A percentile compares a stretch with the other conserved stretches of the same genome.
phyloP scores from a whole-genome alignment of 2,113 vertebrate genomes.

The Corythaeola cristata region DNA sequence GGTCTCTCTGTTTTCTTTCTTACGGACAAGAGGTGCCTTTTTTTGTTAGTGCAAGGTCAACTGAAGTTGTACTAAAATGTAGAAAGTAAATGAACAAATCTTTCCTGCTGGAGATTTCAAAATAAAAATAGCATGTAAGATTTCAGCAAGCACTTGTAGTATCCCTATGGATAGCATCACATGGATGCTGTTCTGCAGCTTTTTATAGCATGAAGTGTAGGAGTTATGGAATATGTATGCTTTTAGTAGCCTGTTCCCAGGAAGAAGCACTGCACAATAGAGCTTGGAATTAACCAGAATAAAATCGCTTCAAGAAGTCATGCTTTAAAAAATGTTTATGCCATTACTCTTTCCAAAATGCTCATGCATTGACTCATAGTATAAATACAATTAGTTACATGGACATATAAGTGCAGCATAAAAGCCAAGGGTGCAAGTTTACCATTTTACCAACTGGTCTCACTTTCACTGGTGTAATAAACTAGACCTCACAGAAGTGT shows the following conservation, averaged over 20 bases:
- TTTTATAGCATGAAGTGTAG: conserved; percentile 43
- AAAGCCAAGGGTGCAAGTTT: background rate
- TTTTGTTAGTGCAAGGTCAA: background rate
- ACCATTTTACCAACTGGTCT: background rate
- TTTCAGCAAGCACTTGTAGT: conserved; percentile 8
- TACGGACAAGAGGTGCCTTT: background rate
- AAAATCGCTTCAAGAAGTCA: background rate
- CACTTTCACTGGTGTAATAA: background rate
- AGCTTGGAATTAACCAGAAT: conserved; percentile 26
- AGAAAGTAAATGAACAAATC: background rate
- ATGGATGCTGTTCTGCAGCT: conserved; percentile 15
- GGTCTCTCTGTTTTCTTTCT: background rate
- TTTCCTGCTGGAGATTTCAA: background rate
- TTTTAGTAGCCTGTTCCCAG: conserved; percentile 44
- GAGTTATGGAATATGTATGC: conserved; percentile 42
- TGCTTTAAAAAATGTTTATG: background rate
- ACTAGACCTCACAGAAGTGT: background rate
- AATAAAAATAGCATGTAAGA: background rate
- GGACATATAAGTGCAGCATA: background rate
- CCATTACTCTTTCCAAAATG: background rate
- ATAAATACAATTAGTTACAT: background rate
- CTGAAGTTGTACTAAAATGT: background rate
- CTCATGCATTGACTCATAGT: background rate
- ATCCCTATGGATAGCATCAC: conserved; percentile 15
- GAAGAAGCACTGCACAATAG: conserved; percentile 18